Evolutionary conservation across 2,888 invertebrate species (phyloP).

Genomic region (Erpobdella octoculata): DNA sequence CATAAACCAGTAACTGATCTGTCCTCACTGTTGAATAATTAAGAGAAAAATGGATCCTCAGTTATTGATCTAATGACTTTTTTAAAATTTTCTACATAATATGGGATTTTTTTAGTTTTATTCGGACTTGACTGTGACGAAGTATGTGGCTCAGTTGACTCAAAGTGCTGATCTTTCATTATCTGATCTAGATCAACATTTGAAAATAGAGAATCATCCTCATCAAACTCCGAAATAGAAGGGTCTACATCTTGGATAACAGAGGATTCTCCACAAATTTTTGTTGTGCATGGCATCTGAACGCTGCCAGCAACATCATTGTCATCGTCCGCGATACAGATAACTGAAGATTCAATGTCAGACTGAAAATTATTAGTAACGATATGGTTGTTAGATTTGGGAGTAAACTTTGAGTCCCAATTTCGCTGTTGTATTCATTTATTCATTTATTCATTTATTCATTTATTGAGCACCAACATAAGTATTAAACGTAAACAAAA

Average conservation of each 20-base stretch:
- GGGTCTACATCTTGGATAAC: neutral
- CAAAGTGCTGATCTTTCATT: too few relatives aligned
- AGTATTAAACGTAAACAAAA: too few relatives aligned
- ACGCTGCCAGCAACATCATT: too few relatives aligned
- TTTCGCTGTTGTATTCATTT: neutral
- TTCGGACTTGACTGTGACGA: neutral
- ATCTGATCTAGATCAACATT: neutral
- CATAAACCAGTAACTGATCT: neutral
- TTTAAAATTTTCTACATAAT: conserved; percentile 14
- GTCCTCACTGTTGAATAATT: conserved; percentile 13
- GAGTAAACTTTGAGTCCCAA: neutral
- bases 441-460: too few relatives aligned
- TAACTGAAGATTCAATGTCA: too few relatives aligned
- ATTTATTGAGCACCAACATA: too few relatives aligned
- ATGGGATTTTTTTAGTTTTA: neutral
- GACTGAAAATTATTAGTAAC: too few relatives aligned
- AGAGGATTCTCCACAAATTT: neutral
- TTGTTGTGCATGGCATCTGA: too few relatives aligned
- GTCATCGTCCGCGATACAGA: too few relatives aligned
- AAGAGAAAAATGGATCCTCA: conserved; percentile 2
- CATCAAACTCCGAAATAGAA: conserved; percentile 11
- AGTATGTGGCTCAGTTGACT: too few relatives aligned
- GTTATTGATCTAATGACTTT: neutral
- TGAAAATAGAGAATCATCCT: conserved; percentile 18
- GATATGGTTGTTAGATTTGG: neutral